Evolutionary conservation across 1,140 invertebrate genomes (phyloP), one percentile per base, ranked within the genome.

Genomic region (Glomeris maerens): DNA sequence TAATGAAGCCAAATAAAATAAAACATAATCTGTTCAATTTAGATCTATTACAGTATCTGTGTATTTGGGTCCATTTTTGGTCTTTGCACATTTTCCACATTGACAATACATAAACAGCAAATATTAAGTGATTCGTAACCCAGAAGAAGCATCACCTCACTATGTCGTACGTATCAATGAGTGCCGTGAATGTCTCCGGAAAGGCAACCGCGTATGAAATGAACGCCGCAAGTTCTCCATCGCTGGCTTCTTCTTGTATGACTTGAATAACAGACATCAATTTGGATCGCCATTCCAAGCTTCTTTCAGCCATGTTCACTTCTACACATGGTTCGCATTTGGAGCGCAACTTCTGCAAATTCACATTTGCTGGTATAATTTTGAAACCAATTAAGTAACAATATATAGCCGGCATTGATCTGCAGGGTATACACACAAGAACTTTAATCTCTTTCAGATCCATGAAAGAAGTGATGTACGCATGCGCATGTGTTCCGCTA

Each of bases 151-250:
- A 74, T 75, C 82, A 96, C 93, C 87, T 93, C 72, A 95, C 82
- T 64, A 96, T 89, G 78, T 98, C 93, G 68, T 98, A 98, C 56
- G 95, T 98, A 70, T 99, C 95, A 60, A 99, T 84, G 49, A 99
- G 78, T 22, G 93, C 92, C 65, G 96, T 75, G 72, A 99, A 96
- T 56, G 80, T 80, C 59, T 91, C 78, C 1, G 95, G 95, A 72
- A 98, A 98, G 27, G 95, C 89, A 62, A 92, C 79, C 5, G 95
- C 94, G 72, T 93, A 98, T 21, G 88, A 86, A 58, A 94, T 81
- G 59, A 98, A 88, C 20, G 95, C 93, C 4, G 90, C 87, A 51
- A 98, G 70, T 74, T 98, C 88, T 39, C 87, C 85, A 62, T 84
- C 80, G 53, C 78, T 86, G 13, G 85, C 86, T 65, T 91, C 84